A percentile compares a stretch with the other conserved stretches of the same genome.
Evolutionary conservation across 2,797 vertebrate genomes (phyloP).

Genomic region (Notolabrus celidotus): DNA sequence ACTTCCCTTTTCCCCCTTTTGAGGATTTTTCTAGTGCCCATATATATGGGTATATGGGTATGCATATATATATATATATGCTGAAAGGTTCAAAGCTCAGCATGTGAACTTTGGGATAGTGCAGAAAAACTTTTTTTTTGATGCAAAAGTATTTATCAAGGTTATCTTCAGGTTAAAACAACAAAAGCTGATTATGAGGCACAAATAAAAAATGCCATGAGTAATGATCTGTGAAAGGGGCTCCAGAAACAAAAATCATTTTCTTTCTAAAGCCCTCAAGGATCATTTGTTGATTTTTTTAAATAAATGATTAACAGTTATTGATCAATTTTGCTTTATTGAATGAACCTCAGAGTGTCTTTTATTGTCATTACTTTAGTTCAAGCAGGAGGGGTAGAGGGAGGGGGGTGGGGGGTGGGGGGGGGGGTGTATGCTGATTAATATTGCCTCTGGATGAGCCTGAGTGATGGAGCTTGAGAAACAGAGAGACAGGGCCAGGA

Average conservation of each 20-base stretch:
- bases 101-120: too few relatives aligned
- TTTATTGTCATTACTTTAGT: constrained; percentile 63
- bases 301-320: constrained; percentile 45
- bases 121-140: too few relatives aligned
- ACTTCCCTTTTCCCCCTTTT: too few relatives aligned
- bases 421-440: constrained; percentile 62
- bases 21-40: too few relatives aligned
- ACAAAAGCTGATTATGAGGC: too few relatives aligned
- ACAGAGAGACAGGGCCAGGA: constrained; percentile 66
- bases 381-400: constrained; percentile 53
- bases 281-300: constrained; percentile 21
- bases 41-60: too few relatives aligned
- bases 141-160: too few relatives aligned
- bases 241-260: neutral
- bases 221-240: constrained; percentile 10
- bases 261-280: neutral
- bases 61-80: too few relatives aligned
- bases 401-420: too few relatives aligned
- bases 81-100: too few relatives aligned
- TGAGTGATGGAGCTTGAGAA: constrained; percentile 71
- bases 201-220: too few relatives aligned
- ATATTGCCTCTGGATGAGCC: constrained; percentile 58
- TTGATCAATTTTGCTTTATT: constrained; percentile 51
- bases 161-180: too few relatives aligned
- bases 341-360: constrained; percentile 43